These are phyloP conservation scores for Hipposideros armiger DNA, from an alignment of 2,113 vertebrate genomes.

Conservation along the genomic window DNA sequence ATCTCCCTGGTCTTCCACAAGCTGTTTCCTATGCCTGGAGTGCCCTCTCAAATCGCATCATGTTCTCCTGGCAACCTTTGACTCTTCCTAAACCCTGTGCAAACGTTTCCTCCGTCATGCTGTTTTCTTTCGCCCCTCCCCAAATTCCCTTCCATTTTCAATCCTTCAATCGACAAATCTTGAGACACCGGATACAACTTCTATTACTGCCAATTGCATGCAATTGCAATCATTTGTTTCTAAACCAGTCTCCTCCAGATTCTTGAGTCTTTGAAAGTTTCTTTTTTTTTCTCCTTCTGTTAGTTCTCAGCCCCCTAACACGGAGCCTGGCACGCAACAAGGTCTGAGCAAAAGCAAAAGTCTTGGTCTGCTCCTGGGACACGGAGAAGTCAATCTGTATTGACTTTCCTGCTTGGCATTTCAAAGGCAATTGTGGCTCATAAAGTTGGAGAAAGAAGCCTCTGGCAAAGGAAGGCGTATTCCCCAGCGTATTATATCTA, in stretches of 20 bases:
- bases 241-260: neutral
- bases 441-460: constrained; percentile 61
- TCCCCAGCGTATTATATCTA: constrained; percentile 58
- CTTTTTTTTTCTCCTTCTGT: neutral
- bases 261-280: neutral
- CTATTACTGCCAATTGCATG: neutral
- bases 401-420: constrained; percentile 47
- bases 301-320: neutral
- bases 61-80: neutral
- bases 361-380: neutral
- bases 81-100: neutral
- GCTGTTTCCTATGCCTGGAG: neutral
- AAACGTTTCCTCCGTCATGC: neutral
- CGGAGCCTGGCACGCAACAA: neutral
- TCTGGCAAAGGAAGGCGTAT: constrained; percentile 48
- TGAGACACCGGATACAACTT: neutral
- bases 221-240: neutral
- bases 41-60: neutral
- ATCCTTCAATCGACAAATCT: neutral
- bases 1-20: neutral
- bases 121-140: neutral
- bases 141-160: neutral
- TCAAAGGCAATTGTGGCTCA: constrained; percentile 63
- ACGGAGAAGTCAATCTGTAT: neutral
- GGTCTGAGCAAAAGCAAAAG: neutral